Base-by-base conservation (phyloP, 1,140 invertebrate genomes). In the Sinonovacula constricta region DNA sequence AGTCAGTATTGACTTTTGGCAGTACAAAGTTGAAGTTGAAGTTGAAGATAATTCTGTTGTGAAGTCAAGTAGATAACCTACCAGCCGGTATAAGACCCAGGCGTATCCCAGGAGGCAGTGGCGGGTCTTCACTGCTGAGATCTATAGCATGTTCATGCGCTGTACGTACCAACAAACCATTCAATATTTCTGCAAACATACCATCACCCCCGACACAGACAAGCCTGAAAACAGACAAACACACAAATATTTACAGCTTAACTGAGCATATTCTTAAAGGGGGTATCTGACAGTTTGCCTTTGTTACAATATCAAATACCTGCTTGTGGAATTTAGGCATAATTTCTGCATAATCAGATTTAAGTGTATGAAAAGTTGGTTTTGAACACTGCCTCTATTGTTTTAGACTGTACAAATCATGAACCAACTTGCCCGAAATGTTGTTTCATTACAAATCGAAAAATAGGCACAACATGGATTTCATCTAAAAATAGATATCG, bases 171-270 rank as follows among this genome's bases (percentile, higher is more conserved):
- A 97, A 90, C 22, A 97, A 87, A 2, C 96, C 95, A 88, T 95
- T 87, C 65, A 96, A 94, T 24, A 97, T 90, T 91, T 98, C 96
- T 31, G 95, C 94, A 79, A 97, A 95, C 31, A 96, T 96, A 0
- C 96, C 96, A 91, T 97, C 96, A 0, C 96, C 96, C 14, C 96
- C 96, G 14, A 97, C 94, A 88, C 95, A 95, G 18, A 95, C 93
- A 3, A 97, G 92, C 0, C 95, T 95, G 92, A 94, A 71, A 84
- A 51, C 28, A 33, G n/a, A 33, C 57, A 63, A 0, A 51, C 18
- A 60, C 18, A 30, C 15, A 18, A 34, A 63, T 30, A 22, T 18
- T 51, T 12, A 18, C 24, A 78, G 3, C 28, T 31, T 36, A 3
- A n/a, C n/a, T n/a, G n/a, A n/a, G 22, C 0, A 3, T 31, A 24